These are phyloP conservation scores for Lasiurus cinereus DNA, from an alignment of 2,113 vertebrate species.

Conservation along the genomic window DNA sequence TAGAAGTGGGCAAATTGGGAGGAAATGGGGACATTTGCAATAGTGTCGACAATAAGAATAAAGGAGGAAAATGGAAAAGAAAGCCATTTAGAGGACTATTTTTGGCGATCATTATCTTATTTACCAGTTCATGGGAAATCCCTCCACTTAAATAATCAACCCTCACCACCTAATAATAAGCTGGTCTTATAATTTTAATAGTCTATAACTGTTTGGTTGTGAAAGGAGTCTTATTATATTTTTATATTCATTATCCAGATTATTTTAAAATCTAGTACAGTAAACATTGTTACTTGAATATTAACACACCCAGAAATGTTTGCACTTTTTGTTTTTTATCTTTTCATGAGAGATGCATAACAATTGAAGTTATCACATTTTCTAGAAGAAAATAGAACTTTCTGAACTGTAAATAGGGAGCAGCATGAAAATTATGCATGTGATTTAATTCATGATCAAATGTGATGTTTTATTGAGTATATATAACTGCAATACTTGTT, in stretches of 20 bases:
- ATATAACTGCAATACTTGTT: background rate
- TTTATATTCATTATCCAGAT: slow-evolving; percentile 14
- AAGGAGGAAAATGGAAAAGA: too few relatives aligned
- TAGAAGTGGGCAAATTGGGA: too few relatives aligned
- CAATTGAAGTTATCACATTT: slow-evolving; percentile 20
- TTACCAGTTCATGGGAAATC: background rate
- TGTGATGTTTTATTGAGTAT: background rate
- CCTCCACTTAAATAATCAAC: background rate
- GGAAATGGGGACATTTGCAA: too few relatives aligned
- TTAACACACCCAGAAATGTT: background rate
- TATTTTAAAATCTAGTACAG: slow-evolving; percentile 24
- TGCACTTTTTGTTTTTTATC: background rate
- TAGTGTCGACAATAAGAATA: too few relatives aligned
- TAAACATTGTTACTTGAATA: background rate
- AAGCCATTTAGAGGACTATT: background rate
- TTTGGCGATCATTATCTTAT: background rate
- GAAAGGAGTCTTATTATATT: background rate
- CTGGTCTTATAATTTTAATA: slow-evolving; percentile 13
- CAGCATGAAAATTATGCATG: background rate
- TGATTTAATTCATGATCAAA: background rate
- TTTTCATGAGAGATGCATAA: background rate
- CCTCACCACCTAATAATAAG: background rate
- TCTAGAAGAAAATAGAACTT: background rate
- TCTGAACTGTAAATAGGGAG: background rate
- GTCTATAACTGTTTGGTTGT: background rate